Evolutionary conservation across 1,140 invertebrate genomes (phyloP), one percentile per base, ranked within the genome.

Genomic region (Notospermus geniculatus): DNA sequence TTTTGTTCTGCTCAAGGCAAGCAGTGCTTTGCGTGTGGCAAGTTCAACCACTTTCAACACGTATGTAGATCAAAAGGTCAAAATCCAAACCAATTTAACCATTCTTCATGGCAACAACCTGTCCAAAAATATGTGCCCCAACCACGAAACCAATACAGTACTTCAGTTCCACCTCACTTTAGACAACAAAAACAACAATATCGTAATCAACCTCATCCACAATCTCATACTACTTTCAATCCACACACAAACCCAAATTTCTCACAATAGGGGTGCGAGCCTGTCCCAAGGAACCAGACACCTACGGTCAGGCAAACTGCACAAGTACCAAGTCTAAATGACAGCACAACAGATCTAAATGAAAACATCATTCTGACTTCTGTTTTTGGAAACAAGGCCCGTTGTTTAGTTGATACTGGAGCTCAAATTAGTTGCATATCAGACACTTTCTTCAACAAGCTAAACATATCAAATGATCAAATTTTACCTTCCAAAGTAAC

Each of bases 231-330:
- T 15, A 36, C 15, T 36, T 7, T 15, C 32, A 4, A 36, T 7
- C 5, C 5, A 7, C 32, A 36, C 32, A 36, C n/a, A 36, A 15
- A 36, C 32, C 15, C 32, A 36, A 36, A 36, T 36, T 15, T 7
- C 32, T 4, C 32, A 7, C 32, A 36, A 36, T 50, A 50, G 46
- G 46, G 46, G 46, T 50, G 46, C 46, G n/a, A 9, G 46, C 46
- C 46, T 50, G 25, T 50, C 46, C 46, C 4, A 50, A 50, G 46
- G 46, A 19, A 50, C 25, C 46, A 50, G 25, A 50, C n/a, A 50
- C 46, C 46, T 50, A 5, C 4, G 46, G 46, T 23, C 25, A 27
- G 46, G 46, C 46, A n/a, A 5, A 9, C n/a, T 7, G 19, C 25
- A 50, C 46, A 19, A 23, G 46, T 50, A 27, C 19, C 46, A n/a